Evolutionary conservation across 2,888 invertebrate species (phyloP).

Genomic region (Papilio protenor): DNA sequence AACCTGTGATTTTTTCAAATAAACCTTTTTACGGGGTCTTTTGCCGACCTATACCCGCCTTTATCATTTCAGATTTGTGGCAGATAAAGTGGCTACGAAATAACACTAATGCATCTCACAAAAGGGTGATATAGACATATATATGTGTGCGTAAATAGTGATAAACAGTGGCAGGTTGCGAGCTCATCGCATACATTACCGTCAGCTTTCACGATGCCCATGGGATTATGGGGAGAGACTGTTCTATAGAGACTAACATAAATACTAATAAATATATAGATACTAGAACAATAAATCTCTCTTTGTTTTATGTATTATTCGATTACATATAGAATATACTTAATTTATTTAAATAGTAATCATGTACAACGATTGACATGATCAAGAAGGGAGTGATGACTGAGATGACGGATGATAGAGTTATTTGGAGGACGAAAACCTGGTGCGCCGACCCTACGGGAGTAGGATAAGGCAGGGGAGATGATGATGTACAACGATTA

Average conservation of each 20-base stretch:
- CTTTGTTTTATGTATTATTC: constrained; percentile 3
- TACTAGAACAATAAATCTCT: constrained; percentile 1
- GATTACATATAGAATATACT: not conserved
- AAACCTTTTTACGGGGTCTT: not conserved
- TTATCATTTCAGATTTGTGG: not conserved
- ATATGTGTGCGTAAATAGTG: constrained; percentile 36
- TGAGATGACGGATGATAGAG: too few relatives aligned
- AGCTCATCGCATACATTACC: constrained; percentile 44
- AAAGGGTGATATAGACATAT: constrained; percentile 18
- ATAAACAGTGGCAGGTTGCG: constrained; percentile 40
- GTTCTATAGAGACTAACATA: constrained; percentile 31
- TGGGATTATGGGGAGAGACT: constrained; percentile 30
- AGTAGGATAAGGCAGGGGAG: too few relatives aligned
- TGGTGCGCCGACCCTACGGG: too few relatives aligned
- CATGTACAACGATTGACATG: too few relatives aligned
- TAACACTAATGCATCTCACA: constrained; percentile 25
- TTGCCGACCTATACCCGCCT: not conserved
- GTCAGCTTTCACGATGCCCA: constrained; percentile 43
- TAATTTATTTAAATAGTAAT: too few relatives aligned
- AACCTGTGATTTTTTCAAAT: too few relatives aligned
- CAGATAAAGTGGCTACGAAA: not conserved
- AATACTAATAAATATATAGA: constrained; percentile 4
- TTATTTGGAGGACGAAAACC: too few relatives aligned
- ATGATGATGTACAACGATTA: too few relatives aligned
- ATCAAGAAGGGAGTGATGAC: too few relatives aligned